Conservation (phyloP, 2,797 vertebrate species). For the Megaceryle alcyon region DNA sequence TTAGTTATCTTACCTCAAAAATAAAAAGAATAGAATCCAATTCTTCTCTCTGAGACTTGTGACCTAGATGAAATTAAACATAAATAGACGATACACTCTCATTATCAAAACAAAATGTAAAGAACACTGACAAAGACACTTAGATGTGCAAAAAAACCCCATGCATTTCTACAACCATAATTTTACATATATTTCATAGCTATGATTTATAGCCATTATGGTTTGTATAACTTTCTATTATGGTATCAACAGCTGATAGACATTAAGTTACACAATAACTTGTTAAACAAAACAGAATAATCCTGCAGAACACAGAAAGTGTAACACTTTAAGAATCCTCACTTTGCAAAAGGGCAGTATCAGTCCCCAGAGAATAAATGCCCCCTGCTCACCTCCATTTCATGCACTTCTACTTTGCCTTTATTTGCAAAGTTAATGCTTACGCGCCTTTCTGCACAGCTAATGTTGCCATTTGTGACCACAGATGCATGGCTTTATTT, state of each 20-base stretch:
- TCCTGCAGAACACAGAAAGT: background rate
- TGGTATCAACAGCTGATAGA: background rate
- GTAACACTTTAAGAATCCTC: background rate
- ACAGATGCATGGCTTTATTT: background rate
- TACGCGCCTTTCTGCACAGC: background rate
- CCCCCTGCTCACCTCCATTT: background rate
- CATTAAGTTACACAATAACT: background rate
- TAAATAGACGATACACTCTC: constrained; percentile 26
- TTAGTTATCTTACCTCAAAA: constrained; percentile 89
- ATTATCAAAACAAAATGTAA: background rate
- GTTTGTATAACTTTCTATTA: background rate
- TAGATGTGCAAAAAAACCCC: background rate
- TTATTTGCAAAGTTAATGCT: background rate
- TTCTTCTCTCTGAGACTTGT: constrained; percentile 98
- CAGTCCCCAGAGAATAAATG: background rate
- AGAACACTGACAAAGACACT: background rate
- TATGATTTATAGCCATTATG: background rate
- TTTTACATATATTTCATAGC: background rate
- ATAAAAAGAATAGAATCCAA: constrained; percentile 99
- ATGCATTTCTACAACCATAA: background rate
- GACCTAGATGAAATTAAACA: constrained; percentile 83
- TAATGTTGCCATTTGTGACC: background rate
- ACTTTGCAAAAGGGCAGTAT: background rate
- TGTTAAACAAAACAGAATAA: background rate
- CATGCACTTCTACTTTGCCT: background rate